Conservation (phyloP, 2,888 invertebrate species). For the Bugula neritina region DNA sequence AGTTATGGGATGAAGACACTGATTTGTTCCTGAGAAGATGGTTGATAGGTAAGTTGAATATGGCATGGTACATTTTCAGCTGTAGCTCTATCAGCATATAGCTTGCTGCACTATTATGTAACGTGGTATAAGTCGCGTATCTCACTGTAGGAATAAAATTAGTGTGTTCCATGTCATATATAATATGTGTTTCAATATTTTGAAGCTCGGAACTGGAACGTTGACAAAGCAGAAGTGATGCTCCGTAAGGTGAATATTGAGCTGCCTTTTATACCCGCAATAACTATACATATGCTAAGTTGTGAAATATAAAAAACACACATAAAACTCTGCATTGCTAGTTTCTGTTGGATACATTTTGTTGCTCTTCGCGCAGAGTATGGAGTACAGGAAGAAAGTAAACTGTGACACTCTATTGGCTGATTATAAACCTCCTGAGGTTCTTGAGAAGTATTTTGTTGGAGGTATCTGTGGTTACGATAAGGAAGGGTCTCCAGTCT, state of each 20-base stretch:
- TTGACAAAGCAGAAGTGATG: conserved; percentile 25
- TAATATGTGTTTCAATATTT: too few relatives aligned
- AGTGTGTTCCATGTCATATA: too few relatives aligned
- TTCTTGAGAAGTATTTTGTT: conserved; percentile 66
- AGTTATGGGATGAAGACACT: not conserved
- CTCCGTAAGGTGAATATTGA: conserved; percentile 13
- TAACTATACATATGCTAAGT: not conserved
- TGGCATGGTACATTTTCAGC: too few relatives aligned
- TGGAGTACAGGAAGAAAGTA: conserved; percentile 33
- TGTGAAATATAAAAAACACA: not conserved
- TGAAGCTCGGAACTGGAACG: conserved; percentile 19
- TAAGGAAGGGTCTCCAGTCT: conserved; percentile 72
- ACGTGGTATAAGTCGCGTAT: not conserved
- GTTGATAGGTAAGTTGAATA: not conserved
- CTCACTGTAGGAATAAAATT: not conserved
- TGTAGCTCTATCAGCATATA: too few relatives aligned
- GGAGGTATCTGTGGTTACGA: conserved; percentile 75
- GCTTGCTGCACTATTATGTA: too few relatives aligned
- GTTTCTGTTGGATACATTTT: not conserved
- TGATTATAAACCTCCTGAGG: conserved; percentile 44
- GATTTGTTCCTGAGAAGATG: conserved; percentile 4
- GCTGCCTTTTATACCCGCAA: not conserved
- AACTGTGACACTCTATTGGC: conserved; percentile 34
- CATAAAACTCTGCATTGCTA: not conserved
- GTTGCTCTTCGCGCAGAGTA: conserved; percentile 26